Evolutionary conservation across 1,140 invertebrate genomes (phyloP), one percentile per base, ranked within the genome.

Genomic region (Psix sp.): DNA sequence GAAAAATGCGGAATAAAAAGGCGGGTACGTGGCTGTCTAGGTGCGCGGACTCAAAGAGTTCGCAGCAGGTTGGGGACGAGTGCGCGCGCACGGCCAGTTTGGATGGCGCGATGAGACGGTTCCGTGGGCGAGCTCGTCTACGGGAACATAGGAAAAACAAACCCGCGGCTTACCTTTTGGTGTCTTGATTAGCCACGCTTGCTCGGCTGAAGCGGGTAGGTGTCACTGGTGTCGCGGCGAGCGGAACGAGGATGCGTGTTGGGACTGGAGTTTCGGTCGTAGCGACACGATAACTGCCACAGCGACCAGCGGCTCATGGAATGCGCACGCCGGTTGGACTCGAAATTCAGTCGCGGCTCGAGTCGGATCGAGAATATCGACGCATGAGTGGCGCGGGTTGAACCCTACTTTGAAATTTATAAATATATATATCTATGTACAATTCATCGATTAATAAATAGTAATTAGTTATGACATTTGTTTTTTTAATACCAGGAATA

Each of bases 181-280:
- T 90, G 85, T 88, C 89, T 88, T 89, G 89, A 90, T 90, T 90
- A 90, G 89, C 90, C 90, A 90, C 90, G 89, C 89, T 89, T 83
- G 73, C 78, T 77, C 79, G 54, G 66, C 76, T 56, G 68, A 62
- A 56, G 62, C 56, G 57, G 76, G 51, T 67, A 78, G 74, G 59
- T 78, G 74, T 73, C 76, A 74, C 76, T 76, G 52, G 39, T 29
- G 46, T 65, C 73, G 70, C 40, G 18, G 21, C 15, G 43, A 29
- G 33, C 48, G 31, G 33, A 51, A 57, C 48, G 20, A 51, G 35
- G 11, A 2, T 13, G n/a, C 39, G 35, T 45, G 26, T 57, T 45
- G 26, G 36, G 29, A 45, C 26, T 21, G 29, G 40, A 56, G 29
- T 59, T 59, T 45, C 31, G 54, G 39, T 36, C 26, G 31, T 40